Evolutionary conservation across 2,888 invertebrate genomes (phyloP), one percentile per base, ranked within the genome.

Genomic region (Sclerodermus sp.): DNA sequence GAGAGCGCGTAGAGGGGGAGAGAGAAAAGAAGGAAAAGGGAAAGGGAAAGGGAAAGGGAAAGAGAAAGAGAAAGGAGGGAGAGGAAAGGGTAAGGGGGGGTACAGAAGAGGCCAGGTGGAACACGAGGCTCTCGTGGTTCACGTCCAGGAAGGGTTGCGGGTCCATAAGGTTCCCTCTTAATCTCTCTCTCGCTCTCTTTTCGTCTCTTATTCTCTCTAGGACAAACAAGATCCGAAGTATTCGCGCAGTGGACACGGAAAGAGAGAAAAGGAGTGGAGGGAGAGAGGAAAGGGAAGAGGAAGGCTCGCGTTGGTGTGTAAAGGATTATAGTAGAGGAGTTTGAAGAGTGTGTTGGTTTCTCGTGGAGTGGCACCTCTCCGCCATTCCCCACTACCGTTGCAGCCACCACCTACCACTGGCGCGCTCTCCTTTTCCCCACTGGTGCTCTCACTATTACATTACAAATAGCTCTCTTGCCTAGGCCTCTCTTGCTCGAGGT

Each of bases 191-290:
- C 42, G n/a, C 37, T 44, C 47, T 2, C 42, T 42, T 39, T 17
- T 17, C 81, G 80, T 81, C 81, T 81, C 81, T 81, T 81, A 82
- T 81, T 82, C 81, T 82, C 81, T 81, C 81, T 79, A 81, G 23
- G 23, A 23, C 8, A 23, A 8, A 23, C 23, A 8, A 23, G 23
- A 8, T 8, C 8, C 23, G 23, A 23, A 8, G 8, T 23, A 23
- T 8, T 3, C 4, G 8, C 4, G 23, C 23, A 23, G 34, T 34
- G 4, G 2, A 12, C 10, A 13, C 5, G 8, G 14, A 39, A 14
- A 13, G 4, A 5, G 18, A 39, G 39, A 12, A 14, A 39, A n/a
- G n/a, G n/a, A n/a, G n/a, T n/a, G n/a, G 18, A 39, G 18, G 14
- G 16, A 39, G 14, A 17, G 12, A 39, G 39, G 8, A 39, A 15